Conservation (phyloP, 2,797 vertebrate genomes). For the Pipistrellus pygmaeus region DNA sequence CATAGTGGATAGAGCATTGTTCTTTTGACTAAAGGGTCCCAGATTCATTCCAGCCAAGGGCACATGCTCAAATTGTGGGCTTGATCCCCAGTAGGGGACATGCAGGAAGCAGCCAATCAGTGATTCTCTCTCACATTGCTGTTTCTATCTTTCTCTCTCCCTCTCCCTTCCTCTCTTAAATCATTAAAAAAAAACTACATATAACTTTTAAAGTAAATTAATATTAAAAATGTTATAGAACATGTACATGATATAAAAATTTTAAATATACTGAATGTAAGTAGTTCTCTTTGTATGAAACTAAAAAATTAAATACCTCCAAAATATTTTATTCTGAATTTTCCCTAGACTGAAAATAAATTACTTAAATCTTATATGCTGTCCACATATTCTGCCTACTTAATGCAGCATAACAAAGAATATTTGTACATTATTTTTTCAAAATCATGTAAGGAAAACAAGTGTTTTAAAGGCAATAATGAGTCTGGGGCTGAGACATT, state of each 20-base stretch:
- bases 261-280: conserved; percentile 3
- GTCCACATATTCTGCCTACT: background rate
- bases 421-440: conserved; percentile 31
- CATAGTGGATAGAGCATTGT: too few relatives aligned
- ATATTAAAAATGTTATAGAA: background rate
- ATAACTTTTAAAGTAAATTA: background rate
- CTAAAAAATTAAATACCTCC: background rate
- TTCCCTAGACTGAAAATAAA: background rate
- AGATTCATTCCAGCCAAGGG: too few relatives aligned
- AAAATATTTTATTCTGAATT: conserved; percentile 24
- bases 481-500: background rate
- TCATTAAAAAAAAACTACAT: too few relatives aligned
- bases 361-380: background rate
- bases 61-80: too few relatives aligned
- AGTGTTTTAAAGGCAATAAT: conserved; percentile 12
- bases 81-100: too few relatives aligned
- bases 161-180: too few relatives aligned
- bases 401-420: conserved; percentile 11
- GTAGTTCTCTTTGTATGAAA: background rate
- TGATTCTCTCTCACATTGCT: too few relatives aligned
- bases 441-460: background rate
- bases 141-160: too few relatives aligned
- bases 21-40: too few relatives aligned
- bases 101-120: too few relatives aligned
- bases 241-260: background rate